Conservation (phyloP, 1,140 invertebrate genomes). For the Penaeus chinensis region DNA sequence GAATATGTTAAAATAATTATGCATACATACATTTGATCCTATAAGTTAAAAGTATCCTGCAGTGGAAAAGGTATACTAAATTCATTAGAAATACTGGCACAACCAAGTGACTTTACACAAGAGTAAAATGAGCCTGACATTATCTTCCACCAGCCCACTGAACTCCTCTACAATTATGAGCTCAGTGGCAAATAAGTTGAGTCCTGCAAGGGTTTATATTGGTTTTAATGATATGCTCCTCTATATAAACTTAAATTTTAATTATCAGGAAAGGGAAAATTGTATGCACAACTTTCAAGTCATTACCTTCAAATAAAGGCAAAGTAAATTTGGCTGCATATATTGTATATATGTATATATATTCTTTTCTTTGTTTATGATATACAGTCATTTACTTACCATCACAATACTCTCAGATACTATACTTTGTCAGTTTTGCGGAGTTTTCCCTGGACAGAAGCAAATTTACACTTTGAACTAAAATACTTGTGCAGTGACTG, state of each 20-base stretch:
- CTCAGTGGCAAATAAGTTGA: conserved; percentile 48
- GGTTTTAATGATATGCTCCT: conserved; percentile 48
- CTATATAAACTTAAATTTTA: conserved; percentile 45
- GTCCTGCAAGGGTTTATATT: conserved; percentile 43
- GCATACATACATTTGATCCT: too few species aligned
- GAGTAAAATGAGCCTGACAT: background rate
- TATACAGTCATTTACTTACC: background rate
- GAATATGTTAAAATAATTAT: too few species aligned
- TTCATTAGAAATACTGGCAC: too few species aligned
- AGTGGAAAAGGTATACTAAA: too few species aligned
- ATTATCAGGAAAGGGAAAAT: conserved; percentile 31
- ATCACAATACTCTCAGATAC: background rate
- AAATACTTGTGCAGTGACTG: conserved; percentile 56
- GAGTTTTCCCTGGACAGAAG: conserved; percentile 46
- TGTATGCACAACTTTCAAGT: conserved; percentile 22
- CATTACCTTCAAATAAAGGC: conserved; percentile 42
- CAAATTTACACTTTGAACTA: conserved; percentile 44
- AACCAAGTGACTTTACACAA: background rate
- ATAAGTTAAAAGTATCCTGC: too few species aligned
- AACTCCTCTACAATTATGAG: conserved; percentile 45
- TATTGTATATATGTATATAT: background rate
- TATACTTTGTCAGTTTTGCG: conserved; percentile 34
- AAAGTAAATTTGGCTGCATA: conserved; percentile 25
- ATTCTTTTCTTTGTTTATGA: background rate
- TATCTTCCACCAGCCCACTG: conserved; percentile 41